phyloP scores from a whole-genome alignment of 2,888 invertebrate species.

The Callyntrura sp. region DNA sequence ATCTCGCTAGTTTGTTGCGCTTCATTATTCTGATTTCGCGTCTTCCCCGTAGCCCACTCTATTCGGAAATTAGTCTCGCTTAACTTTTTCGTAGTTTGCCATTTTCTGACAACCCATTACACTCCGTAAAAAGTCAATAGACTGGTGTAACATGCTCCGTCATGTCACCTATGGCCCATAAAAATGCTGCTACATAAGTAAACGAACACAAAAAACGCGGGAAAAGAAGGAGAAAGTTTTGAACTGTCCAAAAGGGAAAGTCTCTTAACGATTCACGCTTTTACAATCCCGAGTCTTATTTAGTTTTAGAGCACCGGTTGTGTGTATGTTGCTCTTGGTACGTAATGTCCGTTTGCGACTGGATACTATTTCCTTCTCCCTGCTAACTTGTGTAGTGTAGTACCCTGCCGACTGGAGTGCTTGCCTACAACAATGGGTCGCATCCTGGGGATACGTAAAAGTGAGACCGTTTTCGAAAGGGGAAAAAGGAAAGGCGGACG shows the following conservation, averaged over 20 bases:
- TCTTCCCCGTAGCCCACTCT: slow-evolving; percentile 28
- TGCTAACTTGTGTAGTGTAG: neutral
- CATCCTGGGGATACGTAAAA: neutral
- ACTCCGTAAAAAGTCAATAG: neutral
- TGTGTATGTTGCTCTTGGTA: neutral
- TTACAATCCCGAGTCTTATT: neutral
- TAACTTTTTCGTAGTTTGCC: slow-evolving; percentile 48
- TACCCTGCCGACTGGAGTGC: neutral
- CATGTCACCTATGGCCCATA: neutral
- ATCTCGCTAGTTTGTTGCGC: neutral
- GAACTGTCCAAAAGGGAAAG: neutral
- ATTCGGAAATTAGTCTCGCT: slow-evolving; percentile 44
- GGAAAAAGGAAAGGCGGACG: neutral
- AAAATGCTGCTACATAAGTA: neutral
- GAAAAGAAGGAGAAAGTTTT: slow-evolving; percentile 36
- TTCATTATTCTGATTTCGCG: slow-evolving; percentile 1
- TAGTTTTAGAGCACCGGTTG: neutral
- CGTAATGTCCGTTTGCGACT: neutral
- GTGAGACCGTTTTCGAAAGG: neutral
- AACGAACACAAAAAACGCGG: neutral
- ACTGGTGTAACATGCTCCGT: slow-evolving; percentile 6
- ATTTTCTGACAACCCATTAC: neutral
- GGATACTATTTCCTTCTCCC: neutral
- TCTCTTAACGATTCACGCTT: slow-evolving; percentile 42
- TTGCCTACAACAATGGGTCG: neutral